Base-by-base conservation (phyloP, 1,140 invertebrate genomes). In the Euwallacea similis region DNA sequence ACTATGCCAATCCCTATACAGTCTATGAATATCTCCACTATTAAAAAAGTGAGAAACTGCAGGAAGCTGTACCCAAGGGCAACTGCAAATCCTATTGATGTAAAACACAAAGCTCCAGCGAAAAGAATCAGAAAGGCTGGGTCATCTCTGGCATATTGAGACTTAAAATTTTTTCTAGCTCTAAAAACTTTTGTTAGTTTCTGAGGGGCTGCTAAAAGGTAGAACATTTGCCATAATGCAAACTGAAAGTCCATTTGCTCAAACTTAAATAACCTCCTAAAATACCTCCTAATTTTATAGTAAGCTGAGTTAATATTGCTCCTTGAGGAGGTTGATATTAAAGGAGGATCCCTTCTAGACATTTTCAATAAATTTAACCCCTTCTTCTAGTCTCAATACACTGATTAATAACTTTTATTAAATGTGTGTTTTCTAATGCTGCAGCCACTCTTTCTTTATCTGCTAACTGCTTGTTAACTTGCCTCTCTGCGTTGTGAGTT, bases 171-270 rank as follows among this genome's bases (percentile, higher is more conserved):
- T 90, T 99, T 99, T 84, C 98, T 90, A 84, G 98, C 98, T 77
- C 97, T 92, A 83, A 98, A 99, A 85, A 98, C 98, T 82, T 95
- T 90, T 79, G 98, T 98, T 3, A 99, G 96, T 89, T 98, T 98
- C 81, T 98, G 95, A 33, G 98, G 98, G 0, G 95, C 87, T 66
- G 93, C 87, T 83, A 99, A 96, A 61, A 99, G 85, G 83, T 98
- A 98, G 0, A 98, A 84, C 94, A 99, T 98, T 88, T 99, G 98
- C 97, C 97, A 99, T 9, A 93, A 85, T 2, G 97, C 98, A 87
- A 97, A 99, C 82, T 99, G 96, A 86, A 99, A 99, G 83, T 99
- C 98, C 98, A 99, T 99, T 84, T 99, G 97, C 79, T 94, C 88
- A 80, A 96, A 97, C 83, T 97, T 95, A 33, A 98, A 87, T 46